A percentile compares a stretch with the other conserved stretches of the same genome.
These are phyloP conservation scores for Zophobas morio DNA, from an alignment of 1,140 invertebrate species.

Conservation along the genomic window DNA sequence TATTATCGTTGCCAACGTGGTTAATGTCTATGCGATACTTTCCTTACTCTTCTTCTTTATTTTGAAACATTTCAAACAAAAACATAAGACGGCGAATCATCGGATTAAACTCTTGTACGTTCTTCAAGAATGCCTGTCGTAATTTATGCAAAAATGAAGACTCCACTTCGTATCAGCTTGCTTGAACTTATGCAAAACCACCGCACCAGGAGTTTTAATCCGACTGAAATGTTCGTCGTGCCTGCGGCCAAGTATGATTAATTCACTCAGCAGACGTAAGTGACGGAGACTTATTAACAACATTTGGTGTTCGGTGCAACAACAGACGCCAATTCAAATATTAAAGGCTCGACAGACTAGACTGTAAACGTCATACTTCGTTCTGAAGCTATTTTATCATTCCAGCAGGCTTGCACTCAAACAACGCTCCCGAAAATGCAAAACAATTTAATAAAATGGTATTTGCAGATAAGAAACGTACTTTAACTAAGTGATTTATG, in stretches of 20 bases:
- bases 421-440: constrained; percentile 21
- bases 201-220: constrained; percentile 36
- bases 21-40: not conserved
- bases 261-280: constrained; percentile 43
- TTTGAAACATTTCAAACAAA: not conserved
- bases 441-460: constrained; percentile 2
- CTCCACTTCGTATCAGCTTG: constrained; percentile 13
- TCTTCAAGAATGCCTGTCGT: not conserved
- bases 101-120: not conserved
- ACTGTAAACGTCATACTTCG: constrained; percentile 23
- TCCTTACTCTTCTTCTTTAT: not conserved
- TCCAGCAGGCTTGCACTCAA: constrained; percentile 16
- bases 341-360: constrained; percentile 37
- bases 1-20: not conserved
- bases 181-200: constrained; percentile 41
- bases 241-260: constrained; percentile 46
- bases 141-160: constrained; percentile 37
- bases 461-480: not conserved
- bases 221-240: constrained; percentile 33
- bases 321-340: constrained; percentile 44
- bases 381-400: constrained; percentile 25
- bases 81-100: not conserved
- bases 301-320: constrained; percentile 46
- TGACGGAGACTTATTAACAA: constrained; percentile 47
- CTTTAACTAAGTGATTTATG: too few relatives aligned